A percentile compares a stretch with the other conserved stretches of the same genome.
Evolutionary conservation across 2,888 invertebrate genomes (phyloP).

Genomic region (Antitype chi): DNA sequence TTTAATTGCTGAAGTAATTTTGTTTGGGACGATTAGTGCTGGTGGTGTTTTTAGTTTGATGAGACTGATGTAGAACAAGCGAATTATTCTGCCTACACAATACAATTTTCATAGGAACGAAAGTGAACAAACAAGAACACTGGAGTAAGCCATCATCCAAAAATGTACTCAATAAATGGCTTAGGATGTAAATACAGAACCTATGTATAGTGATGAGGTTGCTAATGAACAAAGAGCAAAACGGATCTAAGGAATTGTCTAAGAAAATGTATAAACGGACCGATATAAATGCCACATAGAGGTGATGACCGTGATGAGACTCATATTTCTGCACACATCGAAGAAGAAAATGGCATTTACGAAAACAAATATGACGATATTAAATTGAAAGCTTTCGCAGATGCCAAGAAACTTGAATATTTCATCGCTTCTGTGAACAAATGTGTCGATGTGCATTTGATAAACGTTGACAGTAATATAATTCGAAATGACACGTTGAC

Average conservation of each 20-base stretch:
- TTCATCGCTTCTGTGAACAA: constrained; percentile 65
- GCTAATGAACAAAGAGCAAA: neutral
- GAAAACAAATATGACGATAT: constrained; percentile 26
- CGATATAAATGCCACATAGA: neutral
- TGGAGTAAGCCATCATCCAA: neutral
- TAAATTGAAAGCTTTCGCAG: constrained; percentile 39
- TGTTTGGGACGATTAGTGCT: constrained; percentile 8
- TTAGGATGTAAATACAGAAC: neutral
- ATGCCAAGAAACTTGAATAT: constrained; percentile 66
- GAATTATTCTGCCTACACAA: neutral
- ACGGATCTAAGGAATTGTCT: neutral
- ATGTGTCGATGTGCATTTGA: constrained; percentile 56
- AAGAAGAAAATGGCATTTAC: constrained; percentile 17
- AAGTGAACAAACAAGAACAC: neutral
- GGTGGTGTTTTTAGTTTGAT: neutral
- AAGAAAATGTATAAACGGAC: neutral
- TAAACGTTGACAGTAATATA: constrained; percentile 60
- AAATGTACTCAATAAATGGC: neutral
- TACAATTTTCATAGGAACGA: neutral
- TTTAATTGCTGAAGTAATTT: constrained; percentile 67
- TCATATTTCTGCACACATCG: constrained; percentile 4
- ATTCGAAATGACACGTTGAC: constrained; percentile 47
- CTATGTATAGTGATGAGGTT: neutral
- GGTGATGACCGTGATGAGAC: neutral
- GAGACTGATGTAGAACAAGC: neutral